Evolutionary conservation across 2,888 invertebrate species (phyloP), one percentile per base, ranked within the genome.

Genomic region (Drosophila kokeensis): DNA sequence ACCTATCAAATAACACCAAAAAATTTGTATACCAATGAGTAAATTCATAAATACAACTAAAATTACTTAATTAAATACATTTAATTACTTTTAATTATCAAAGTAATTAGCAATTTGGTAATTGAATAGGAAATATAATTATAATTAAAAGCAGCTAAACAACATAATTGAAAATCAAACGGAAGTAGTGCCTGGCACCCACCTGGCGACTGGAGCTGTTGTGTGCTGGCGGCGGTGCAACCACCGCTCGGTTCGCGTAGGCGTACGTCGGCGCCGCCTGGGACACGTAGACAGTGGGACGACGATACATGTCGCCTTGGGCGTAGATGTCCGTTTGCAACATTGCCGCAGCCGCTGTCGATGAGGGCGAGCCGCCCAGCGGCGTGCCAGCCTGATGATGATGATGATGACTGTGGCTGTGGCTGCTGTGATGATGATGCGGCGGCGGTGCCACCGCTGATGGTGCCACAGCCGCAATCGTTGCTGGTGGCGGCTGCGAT

Each of bases 251-350:
- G 79, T 93, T 93, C 62, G 88, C 73, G 59, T 87, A 87, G 42
- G 92, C 92, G 59, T 93, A 93, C 48, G 93, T 93, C 38, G 93
- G 93, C 55, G 93, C 92, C 27, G 92, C 91, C 83, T 93, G 93
- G 2, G 96, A 95, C 50, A 96, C 96, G 91, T 96, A 96, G 53
- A 96, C 96, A 52, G 95, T 95, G 53, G 95, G 95, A 21, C 95
- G 94, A 81, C 95, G 95, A 93, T 95, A 96, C 80, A 95, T 93
- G 58, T 95, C 94, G 90, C 95, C 92, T 71, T 93, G 93, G 69
- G 93, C 93, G 49, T 93, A 92, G 55, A 93, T 93, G 42, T 93
- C 93, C 68, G 93, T 92, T 66, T 93, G 81, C 74, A 93, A 82
- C 66, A 92, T 91, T n/a, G 92, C 93, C 2, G 91, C 89, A 48